phyloP scores from a whole-genome alignment of 2,113 vertebrate genomes.

The Carettochelys insculpta region DNA sequence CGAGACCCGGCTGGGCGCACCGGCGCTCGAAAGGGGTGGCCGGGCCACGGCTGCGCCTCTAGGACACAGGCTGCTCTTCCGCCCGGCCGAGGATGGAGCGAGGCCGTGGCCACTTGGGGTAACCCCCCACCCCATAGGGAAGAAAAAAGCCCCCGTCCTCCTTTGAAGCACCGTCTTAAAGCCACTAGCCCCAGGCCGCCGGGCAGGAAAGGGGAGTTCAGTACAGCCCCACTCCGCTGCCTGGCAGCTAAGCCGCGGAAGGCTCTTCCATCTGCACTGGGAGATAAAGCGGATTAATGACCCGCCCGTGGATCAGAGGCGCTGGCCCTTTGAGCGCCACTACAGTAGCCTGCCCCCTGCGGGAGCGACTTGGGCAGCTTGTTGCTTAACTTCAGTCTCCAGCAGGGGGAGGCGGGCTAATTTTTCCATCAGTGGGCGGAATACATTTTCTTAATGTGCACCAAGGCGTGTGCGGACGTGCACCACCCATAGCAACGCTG shows the following conservation, averaged over 20 bases:
- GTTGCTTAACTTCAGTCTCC: neutral
- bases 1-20: too few species aligned
- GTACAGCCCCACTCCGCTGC: neutral
- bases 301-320: neutral
- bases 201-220: neutral
- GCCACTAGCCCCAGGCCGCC: neutral
- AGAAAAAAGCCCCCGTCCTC: neutral
- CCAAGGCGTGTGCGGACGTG: too few species aligned
- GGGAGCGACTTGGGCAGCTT: neutral
- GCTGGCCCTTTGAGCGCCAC: neutral
- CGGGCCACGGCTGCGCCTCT: too few species aligned
- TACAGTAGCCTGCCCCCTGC: neutral
- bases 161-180: neutral
- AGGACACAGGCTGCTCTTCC: neutral
- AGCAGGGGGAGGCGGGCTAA: too few species aligned
- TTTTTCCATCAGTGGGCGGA: too few species aligned
- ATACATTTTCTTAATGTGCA: too few species aligned
- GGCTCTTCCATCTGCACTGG: neutral
- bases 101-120: neutral
- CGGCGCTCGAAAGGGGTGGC: too few species aligned
- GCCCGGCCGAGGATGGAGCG: too few species aligned
- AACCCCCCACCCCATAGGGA: neutral
- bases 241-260: too few species aligned
- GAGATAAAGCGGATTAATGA: neutral
- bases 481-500: too few species aligned